Conservation (phyloP, 2,888 invertebrate genomes). For the Perithous albicinctus region DNA sequence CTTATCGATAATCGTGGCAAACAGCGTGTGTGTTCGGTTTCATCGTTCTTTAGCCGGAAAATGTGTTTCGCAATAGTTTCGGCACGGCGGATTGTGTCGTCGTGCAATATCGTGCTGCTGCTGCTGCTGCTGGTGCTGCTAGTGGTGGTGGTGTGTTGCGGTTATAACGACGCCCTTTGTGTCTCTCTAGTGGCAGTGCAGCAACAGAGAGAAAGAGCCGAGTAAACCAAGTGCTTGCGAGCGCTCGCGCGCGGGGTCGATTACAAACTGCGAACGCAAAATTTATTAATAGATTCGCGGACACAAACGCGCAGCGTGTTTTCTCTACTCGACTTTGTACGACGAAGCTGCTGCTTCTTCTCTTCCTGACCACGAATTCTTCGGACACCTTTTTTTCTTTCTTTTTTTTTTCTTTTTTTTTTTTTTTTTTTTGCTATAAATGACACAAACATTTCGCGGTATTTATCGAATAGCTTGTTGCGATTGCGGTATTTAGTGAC, state of each 20-base stretch:
- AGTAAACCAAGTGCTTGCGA: constrained; percentile 8
- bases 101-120: too few species aligned
- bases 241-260: constrained; percentile 30
- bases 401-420: not conserved
- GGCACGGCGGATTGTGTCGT: not conserved
- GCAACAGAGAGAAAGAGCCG: constrained; percentile 23
- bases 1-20: constrained; percentile 24
- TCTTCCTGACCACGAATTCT: not conserved
- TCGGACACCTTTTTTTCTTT: too few species aligned
- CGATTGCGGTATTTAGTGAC: constrained; percentile 28
- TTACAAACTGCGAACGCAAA: constrained; percentile 49
- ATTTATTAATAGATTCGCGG: constrained; percentile 57
- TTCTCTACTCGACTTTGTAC: not conserved
- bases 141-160: too few species aligned
- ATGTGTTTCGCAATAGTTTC: constrained; percentile 33
- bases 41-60: constrained; percentile 14
- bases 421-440: not conserved
- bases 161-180: constrained; percentile 25
- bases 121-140: too few species aligned
- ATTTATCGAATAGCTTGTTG: not conserved
- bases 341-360: not conserved
- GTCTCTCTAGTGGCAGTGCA: constrained; percentile 22
- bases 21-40: not conserved
- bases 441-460: constrained; percentile 3
- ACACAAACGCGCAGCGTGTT: not conserved